These are phyloP conservation scores for Leucozona laternaria DNA, from an alignment of 2,888 invertebrate genomes.

Conservation along the genomic window DNA sequence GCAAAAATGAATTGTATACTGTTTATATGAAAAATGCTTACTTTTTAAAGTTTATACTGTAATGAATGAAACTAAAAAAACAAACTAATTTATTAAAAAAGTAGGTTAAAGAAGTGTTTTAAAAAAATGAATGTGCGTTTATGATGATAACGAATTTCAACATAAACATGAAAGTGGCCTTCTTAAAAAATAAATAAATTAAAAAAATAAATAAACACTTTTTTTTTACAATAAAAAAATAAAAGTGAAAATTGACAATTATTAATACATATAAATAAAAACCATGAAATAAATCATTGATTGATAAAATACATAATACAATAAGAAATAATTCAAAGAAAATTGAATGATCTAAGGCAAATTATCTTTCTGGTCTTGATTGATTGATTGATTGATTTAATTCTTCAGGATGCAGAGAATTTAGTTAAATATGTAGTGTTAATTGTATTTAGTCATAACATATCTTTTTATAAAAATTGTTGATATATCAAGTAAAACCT, in stretches of 20 bases:
- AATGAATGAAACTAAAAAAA: slow-evolving; percentile 6
- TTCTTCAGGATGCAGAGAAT: not conserved
- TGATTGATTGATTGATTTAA: not conserved
- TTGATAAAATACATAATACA: not conserved
- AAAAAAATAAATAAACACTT: slow-evolving; percentile 23
- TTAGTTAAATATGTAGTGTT: not conserved
- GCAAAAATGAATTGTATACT: slow-evolving; percentile 13
- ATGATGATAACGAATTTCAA: slow-evolving; percentile 74
- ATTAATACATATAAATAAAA: slow-evolving; percentile 25
- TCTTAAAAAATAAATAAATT: slow-evolving; percentile 35
- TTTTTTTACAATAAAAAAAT: slow-evolving; percentile 55
- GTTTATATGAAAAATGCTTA: not conserved
- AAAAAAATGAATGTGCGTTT: slow-evolving; percentile 68
- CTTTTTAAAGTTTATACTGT: not conserved
- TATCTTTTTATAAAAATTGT: slow-evolving; percentile 1
- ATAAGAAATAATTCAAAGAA: slow-evolving; percentile 4
- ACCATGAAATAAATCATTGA: not conserved
- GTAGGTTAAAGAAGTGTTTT: slow-evolving; percentile 48
- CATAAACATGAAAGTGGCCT: slow-evolving; percentile 74
- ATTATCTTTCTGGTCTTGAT: not conserved
- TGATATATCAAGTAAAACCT: not conserved
- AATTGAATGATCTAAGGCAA: not conserved
- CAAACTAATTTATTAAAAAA: slow-evolving; percentile 2
- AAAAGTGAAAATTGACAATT: slow-evolving; percentile 43
- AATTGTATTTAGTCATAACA: not conserved